Conservation (phyloP, 37 sponge, comb jelly and placozoan genomes). For the Eunapius fragilis region DNA sequence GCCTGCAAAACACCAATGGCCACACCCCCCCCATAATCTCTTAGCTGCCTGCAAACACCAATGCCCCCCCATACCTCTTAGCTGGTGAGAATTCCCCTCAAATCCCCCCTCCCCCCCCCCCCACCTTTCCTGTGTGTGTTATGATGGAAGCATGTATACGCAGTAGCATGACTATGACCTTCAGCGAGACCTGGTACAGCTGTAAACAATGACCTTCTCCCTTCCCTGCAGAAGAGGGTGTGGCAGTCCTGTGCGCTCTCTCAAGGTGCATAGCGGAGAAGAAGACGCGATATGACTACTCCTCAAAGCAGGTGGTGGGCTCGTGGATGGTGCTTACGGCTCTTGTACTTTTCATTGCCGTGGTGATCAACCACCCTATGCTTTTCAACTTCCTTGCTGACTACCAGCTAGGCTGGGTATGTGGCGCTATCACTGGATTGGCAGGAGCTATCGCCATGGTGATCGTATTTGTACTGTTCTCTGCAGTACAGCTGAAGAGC, state of each 20-base stretch:
- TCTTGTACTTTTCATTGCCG: not conserved
- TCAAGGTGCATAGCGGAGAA: not conserved
- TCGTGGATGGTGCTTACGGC: not conserved
- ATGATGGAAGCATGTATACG: too few species aligned
- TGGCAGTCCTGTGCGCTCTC: slow-evolving; percentile 7
- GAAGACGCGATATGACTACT: not conserved
- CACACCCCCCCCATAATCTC: too few species aligned
- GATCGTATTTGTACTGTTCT: not conserved
- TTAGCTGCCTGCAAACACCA: too few species aligned
- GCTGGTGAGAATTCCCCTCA: too few species aligned
- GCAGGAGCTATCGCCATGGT: not conserved
- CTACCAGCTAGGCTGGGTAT: slow-evolving; percentile 7
- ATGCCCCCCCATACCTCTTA: too few species aligned
- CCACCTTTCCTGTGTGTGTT: too few species aligned
- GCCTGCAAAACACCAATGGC: too few species aligned
- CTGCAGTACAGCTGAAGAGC: not conserved
- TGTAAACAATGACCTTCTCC: not conserved
- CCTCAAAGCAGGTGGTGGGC: not conserved
- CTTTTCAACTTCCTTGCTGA: not conserved
- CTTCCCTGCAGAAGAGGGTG: slow-evolving; percentile 20
- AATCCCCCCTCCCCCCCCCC: too few species aligned
- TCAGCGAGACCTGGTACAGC: too few species aligned
- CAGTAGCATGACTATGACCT: too few species aligned
- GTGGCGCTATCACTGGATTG: not conserved
- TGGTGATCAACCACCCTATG: not conserved